These are phyloP conservation scores for Drosophila ohnishii DNA, from an alignment of 1,140 invertebrate species.

Conservation along the genomic window DNA sequence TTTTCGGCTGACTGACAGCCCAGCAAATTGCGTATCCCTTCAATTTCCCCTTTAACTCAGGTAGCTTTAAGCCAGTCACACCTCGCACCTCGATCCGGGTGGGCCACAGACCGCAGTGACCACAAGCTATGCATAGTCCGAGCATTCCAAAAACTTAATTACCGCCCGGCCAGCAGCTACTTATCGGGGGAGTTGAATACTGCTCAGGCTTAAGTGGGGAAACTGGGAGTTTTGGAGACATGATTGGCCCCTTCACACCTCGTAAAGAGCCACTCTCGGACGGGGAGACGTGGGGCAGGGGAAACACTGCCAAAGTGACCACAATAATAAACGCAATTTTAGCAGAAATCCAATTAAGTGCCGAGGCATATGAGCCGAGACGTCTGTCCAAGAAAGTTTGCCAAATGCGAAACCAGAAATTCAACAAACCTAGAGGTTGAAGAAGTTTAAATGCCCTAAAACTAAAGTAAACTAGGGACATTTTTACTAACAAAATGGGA, in stretches of 20 bases:
- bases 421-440: background rate
- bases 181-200: constrained; percentile 32
- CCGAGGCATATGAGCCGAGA: constrained; percentile 59
- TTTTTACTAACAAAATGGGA: too few species aligned
- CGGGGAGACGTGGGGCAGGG: background rate
- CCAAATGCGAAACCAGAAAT: constrained; percentile 24
- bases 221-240: constrained; percentile 10
- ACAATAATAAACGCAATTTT: constrained; percentile 80
- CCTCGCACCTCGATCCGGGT: constrained; percentile 12
- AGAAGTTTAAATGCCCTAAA: background rate
- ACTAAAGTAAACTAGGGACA: background rate
- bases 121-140: constrained; percentile 49
- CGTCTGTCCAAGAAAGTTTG: constrained; percentile 45
- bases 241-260: constrained; percentile 75
- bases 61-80: constrained; percentile 30
- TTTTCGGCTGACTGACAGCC: constrained; percentile 50
- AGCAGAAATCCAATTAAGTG: constrained; percentile 80
- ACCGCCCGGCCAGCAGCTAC: constrained; percentile 64
- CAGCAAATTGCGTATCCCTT: constrained; percentile 2
- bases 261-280: constrained; percentile 58
- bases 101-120: constrained; percentile 52
- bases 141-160: constrained; percentile 72
- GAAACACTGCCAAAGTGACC: constrained; percentile 41
- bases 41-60: constrained; percentile 46
- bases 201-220: constrained; percentile 8